Evolutionary conservation across 1,140 invertebrate species (phyloP), one percentile per base, ranked within the genome.

Genomic region (Berghia stephanieae): DNA sequence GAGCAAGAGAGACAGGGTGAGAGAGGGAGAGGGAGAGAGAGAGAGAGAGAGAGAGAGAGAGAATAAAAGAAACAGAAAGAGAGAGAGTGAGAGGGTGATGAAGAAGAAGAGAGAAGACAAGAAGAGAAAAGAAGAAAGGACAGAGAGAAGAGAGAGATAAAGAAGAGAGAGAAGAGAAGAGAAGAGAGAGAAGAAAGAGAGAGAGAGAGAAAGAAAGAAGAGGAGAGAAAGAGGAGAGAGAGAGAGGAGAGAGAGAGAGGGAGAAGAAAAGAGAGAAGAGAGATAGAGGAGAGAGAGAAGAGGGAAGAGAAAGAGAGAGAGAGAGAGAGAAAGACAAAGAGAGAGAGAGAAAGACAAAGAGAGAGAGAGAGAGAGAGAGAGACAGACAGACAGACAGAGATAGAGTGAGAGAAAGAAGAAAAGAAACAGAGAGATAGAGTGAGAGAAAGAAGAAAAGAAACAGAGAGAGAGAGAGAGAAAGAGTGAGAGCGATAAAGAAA

Each of bases 331-430:
- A 44, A 44, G 74, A 44, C 18, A 69, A 36, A 42, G 74, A 69
- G 43, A 44, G 74, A 67, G 60, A 44, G 38, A 76, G 60, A 38
- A 38, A 67, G 60, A 43, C 31, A 42, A 43, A 42, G 52, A 75
- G 55, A 43, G 43, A 44, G 60, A 43, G 55, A 75, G 55, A 42
- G 38, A 31, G 60, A 75, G 73, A 66, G 73, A 66, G 13, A 67
- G 38, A 67, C 10, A 66, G 52, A 67, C 31, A 44, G 55, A 67
- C n/a, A 44, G 55, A 75, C 38, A 44, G 55, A 67, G 31, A 67
- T 36, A 67, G 73, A 67, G 63, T 44, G 40, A 67, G 38, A 42
- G 60, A 72, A 43, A 27, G 44, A 49, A 43, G 27, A 10, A 38
- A 44, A 27, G 40, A 27, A 24, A 38, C 4, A 21, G 44, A 27